These are phyloP conservation scores for Tupiocoris notatus DNA, from an alignment of 2,888 invertebrate genomes.

Conservation along the genomic window DNA sequence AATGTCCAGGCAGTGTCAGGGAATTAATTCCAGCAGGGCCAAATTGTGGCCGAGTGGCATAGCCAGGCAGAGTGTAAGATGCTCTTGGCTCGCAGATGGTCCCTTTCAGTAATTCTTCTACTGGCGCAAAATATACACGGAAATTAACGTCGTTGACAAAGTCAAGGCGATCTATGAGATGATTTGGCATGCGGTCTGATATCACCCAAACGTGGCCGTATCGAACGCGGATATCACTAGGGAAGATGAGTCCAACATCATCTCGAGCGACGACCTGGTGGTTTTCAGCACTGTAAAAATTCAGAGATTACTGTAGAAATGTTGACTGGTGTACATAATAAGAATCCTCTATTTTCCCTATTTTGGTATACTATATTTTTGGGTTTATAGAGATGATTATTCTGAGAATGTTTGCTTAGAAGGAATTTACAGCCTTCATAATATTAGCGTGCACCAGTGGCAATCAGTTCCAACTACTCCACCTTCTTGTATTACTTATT, in stretches of 20 bases:
- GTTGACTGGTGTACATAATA: no score
- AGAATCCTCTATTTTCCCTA: no score
- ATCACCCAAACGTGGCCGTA: constrained; percentile 64
- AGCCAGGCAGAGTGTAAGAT: background rate
- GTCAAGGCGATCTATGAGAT: constrained; percentile 66
- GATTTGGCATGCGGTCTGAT: constrained; percentile 79
- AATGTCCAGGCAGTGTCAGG: background rate
- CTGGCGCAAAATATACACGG: constrained; percentile 69
- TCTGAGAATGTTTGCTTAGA: no score
- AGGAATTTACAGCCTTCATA: no score
- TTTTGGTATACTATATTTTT: no score
- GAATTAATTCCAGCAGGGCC: background rate
- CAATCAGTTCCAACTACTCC: no score
- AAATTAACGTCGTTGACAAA: constrained; percentile 72
- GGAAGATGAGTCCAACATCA: constrained; percentile 73
- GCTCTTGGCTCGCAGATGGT: constrained; percentile 65
- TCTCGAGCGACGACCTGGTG: constrained; percentile 72
- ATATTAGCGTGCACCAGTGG: no score
- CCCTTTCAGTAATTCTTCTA: constrained; percentile 65
- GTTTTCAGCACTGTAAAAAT: constrained; percentile 42
- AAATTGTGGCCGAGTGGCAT: background rate
- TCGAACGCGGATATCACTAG: constrained; percentile 71
- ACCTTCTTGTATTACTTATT: no score
- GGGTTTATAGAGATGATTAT: no score
- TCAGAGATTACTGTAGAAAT: no score